Evolutionary conservation across 2,797 vertebrate species (phyloP), one percentile per base, ranked within the genome.

Genomic region (Danio choprae): DNA sequence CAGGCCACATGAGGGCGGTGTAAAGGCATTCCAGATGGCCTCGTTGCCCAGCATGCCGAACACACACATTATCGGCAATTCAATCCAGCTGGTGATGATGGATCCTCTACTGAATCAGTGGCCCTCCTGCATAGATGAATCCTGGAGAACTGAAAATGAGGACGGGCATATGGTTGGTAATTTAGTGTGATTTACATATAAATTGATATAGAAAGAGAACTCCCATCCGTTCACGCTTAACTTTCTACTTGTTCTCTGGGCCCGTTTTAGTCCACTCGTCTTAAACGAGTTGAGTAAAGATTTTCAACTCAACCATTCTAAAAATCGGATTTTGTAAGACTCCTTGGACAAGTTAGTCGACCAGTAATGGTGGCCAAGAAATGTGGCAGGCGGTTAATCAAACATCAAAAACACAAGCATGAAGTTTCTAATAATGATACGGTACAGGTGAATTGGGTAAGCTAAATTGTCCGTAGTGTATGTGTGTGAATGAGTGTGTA

Each of bases 131-230:
- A 59, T 80, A 58, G 58, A 79, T 77, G 69, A 80, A 55, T 82
- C 80, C 36, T 41, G 72, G 60, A 80, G 50, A 79, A 80, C 68
- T 82, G 76, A 84, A 79, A 84, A 80, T 56, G 77, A 65, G 64
- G 48, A 78, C 56, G 46, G 48, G 73, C 77, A 81, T 86, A 84
- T 80, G 74, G 69, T 62, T 18, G 10, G 18, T 62, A 72, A 77
- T 80, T 84, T 62, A 44, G 5, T 77, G 15, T 38, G n/a, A 77
- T 84, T 82, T 80, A 68, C 80, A 80, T 73, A 67, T 67, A 80
- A 82, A 82, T 80, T 43, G 60, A 56, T 18, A 77, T 38, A 59
- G 40, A 77, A 80, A 67, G 46, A 50, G 60, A 64, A 65, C 62
- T 55, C 43, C 41, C 56, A 64, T 64, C 41, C 62, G 59, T 18